Base-by-base conservation (phyloP, 2,797 vertebrate species). In the Thamnophis elegans region DNA sequence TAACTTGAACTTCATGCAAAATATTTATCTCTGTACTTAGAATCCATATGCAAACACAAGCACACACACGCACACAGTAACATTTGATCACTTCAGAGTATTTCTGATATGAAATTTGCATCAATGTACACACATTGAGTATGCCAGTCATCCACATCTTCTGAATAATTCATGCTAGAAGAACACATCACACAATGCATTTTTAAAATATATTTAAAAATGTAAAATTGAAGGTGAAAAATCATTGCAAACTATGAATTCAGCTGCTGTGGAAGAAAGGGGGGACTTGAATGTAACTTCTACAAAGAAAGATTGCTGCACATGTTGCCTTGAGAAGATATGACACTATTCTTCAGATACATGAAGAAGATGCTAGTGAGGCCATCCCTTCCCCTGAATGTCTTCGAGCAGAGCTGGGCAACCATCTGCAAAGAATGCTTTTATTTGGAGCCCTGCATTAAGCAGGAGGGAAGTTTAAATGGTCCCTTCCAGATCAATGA, bases 1-100 rank as follows among this genome's bases (percentile, higher is more conserved):
- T 90, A 22, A 0, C 85, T 60, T 94, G 54, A 91, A 90, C 94
- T 91, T 93, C 82, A 47, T 93, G 22, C 87, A 56, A 95, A 94
- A 96, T 92, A 54, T 85, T 47, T 87, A 55, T 10, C 89, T 59
- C 20, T 16, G 22, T 42, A 18, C 36, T 59, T 56, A 47, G 36
- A 82, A 82, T 82, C 73, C 73, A 82, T 47, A 25, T 36, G 25
- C 73, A 47, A 42, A 82, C 8, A 22, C 2, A 8, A 6, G 5
- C 12, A n/a, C 7, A 9, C 7, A 10, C 3, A 78, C 3, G 3
- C 87, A 47, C n/a, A 89, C 36, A 59, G 47, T 51, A 7, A 51
- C 25, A 42, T 88, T 73, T 90, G 85, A 59, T 90, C 13, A 26
- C 42, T 78, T 82, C 4, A 32, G 89, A 51, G 28, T 92, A 82